These are phyloP conservation scores for Globia sparganii DNA, from an alignment of 2,888 invertebrate genomes.

Conservation along the genomic window DNA sequence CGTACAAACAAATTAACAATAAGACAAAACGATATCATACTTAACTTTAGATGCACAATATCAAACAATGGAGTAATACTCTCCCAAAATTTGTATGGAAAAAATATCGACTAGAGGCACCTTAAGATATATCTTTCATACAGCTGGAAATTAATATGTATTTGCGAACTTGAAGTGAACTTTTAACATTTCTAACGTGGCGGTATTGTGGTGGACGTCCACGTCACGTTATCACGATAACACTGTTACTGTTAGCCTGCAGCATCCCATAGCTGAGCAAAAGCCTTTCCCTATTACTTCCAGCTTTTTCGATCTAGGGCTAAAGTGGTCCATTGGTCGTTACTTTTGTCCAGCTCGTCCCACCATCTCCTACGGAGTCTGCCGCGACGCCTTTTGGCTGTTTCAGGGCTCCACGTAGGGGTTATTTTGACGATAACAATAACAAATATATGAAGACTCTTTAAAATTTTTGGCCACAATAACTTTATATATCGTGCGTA, in stretches of 20 bases:
- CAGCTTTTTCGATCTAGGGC: neutral
- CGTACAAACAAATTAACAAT: too few relatives aligned
- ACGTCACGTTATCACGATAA: neutral
- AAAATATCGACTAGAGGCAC: too few relatives aligned
- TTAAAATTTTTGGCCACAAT: neutral
- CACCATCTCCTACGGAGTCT: neutral
- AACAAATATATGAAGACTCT: neutral
- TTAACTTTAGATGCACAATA: too few relatives aligned
- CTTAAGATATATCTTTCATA: slow-evolving; percentile 29
- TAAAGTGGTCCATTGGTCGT: neutral
- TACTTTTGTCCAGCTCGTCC: neutral
- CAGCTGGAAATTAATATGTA: slow-evolving; percentile 22
- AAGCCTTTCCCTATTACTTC: neutral
- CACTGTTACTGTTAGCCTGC: neutral
- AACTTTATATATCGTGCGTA: neutral
- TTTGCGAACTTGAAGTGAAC: neutral
- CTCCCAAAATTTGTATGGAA: too few relatives aligned
- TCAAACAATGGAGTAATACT: too few relatives aligned
- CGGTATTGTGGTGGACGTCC: rapidly evolving
- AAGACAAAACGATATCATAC: too few relatives aligned
- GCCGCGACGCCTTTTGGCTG: neutral
- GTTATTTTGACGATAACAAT: too few relatives aligned
- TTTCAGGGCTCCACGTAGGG: neutral
- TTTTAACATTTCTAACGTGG: neutral
- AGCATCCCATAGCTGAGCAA: neutral